Evolutionary conservation across 2,113 vertebrate species (phyloP).

Genomic region (Gallinago undulata): DNA sequence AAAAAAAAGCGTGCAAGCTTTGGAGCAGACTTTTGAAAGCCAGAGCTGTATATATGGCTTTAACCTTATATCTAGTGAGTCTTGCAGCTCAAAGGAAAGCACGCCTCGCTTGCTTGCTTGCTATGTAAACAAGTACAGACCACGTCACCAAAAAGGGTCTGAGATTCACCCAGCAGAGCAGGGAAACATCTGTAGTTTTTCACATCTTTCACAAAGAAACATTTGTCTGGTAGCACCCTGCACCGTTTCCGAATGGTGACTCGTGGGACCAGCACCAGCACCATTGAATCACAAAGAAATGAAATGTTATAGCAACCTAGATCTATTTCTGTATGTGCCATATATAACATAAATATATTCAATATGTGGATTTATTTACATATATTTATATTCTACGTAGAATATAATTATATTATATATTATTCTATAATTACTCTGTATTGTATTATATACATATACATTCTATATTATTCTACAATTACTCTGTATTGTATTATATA

Average conservation of each 20-base stretch:
- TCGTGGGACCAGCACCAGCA: neutral
- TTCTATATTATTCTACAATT: no score
- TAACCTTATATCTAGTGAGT: neutral
- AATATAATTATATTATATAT: no score
- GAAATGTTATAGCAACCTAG: neutral
- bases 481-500: no score
- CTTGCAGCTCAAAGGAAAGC: neutral
- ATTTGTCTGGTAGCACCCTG: neutral
- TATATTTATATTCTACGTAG: no score
- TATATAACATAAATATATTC: neutral
- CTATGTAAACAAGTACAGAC: neutral
- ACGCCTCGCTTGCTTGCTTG: neutral
- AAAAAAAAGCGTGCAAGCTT: neutral
- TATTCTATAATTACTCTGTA: no score
- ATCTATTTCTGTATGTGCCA: neutral
- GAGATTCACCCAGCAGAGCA: slow-evolving; percentile 22
- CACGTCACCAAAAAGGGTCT: slow-evolving; percentile 9
- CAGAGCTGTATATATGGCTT: neutral
- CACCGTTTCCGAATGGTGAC: neutral
- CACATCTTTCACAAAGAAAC: slow-evolving; percentile 41
- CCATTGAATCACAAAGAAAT: neutral
- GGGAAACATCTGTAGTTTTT: slow-evolving; percentile 21
- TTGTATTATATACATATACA: no score
- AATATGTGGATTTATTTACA: neutral
- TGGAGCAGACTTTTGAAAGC: neutral